phyloP scores from a whole-genome alignment of 2,797 vertebrate species.

The Alosa sapidissima region DNA sequence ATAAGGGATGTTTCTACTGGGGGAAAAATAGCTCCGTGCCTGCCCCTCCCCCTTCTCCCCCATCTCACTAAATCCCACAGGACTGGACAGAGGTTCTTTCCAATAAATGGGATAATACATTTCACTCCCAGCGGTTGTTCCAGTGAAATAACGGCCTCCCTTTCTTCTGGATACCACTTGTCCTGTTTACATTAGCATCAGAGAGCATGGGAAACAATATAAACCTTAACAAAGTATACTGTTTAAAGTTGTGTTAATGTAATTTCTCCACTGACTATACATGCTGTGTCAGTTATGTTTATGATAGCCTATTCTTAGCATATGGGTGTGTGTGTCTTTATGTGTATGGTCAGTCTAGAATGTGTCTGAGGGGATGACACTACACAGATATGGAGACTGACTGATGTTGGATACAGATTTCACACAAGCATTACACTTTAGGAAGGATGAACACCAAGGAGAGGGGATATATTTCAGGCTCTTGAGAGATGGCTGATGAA shows the following conservation, averaged over 20 bases:
- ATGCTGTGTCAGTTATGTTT: no score
- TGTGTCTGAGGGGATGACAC: background rate
- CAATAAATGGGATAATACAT: constrained; percentile 78
- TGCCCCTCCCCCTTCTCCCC: background rate
- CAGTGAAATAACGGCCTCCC: constrained; percentile 70
- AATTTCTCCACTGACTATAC: no score
- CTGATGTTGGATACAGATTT: constrained; percentile 42
- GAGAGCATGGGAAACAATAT: constrained; percentile 56
- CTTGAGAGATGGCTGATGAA: constrained; percentile 47
- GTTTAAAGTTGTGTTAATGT: no score
- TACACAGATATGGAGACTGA: background rate
- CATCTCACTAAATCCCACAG: constrained; percentile 51
- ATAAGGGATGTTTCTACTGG: no score
- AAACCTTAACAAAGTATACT: background rate
- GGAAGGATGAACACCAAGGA: background rate
- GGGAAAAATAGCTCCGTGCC: no score
- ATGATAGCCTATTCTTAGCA: no score
- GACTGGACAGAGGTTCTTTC: constrained; percentile 61
- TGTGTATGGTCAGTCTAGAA: background rate
- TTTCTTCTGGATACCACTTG: constrained; percentile 64
- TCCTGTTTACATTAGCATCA: constrained; percentile 43
- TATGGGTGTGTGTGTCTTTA: background rate
- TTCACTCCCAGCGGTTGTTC: constrained; percentile 69
- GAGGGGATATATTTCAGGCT: constrained; percentile 43
- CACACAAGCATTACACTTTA: constrained; percentile 27